Conservation (phyloP, 2,113 vertebrate species). For the Trichechus manatus region DNA sequence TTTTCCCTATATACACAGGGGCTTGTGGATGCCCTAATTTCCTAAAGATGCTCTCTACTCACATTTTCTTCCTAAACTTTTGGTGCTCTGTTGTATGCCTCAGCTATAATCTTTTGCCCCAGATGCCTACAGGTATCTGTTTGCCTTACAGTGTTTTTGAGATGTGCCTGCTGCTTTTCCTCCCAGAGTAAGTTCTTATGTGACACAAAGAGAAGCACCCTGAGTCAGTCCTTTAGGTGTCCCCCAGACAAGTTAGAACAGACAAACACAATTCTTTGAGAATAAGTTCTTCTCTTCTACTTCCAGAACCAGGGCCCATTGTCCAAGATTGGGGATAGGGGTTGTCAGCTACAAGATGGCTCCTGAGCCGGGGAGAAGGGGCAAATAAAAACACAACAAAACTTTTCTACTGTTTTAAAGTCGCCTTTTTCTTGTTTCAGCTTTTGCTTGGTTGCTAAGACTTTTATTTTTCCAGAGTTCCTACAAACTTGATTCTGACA, state of each 20-base stretch:
- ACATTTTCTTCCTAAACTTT: neutral
- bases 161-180: neutral
- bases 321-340: neutral
- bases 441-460: neutral
- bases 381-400: neutral
- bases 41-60: neutral
- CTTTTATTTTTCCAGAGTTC: neutral
- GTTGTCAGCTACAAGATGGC: too few relatives aligned
- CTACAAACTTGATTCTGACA: neutral
- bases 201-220: neutral
- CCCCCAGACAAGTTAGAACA: neutral
- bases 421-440: neutral
- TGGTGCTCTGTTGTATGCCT: neutral
- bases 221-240: neutral
- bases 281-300: neutral
- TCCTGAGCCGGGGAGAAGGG: neutral
- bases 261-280: neutral
- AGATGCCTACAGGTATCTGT: neutral
- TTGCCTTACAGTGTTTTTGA: neutral
- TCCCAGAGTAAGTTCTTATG: neutral
- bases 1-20: neutral
- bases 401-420: neutral
- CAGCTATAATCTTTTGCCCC: neutral
- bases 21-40: neutral
- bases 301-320: neutral